These are phyloP conservation scores for Oceanodroma tethys DNA, from an alignment of 2,113 vertebrate species.

Conservation along the genomic window DNA sequence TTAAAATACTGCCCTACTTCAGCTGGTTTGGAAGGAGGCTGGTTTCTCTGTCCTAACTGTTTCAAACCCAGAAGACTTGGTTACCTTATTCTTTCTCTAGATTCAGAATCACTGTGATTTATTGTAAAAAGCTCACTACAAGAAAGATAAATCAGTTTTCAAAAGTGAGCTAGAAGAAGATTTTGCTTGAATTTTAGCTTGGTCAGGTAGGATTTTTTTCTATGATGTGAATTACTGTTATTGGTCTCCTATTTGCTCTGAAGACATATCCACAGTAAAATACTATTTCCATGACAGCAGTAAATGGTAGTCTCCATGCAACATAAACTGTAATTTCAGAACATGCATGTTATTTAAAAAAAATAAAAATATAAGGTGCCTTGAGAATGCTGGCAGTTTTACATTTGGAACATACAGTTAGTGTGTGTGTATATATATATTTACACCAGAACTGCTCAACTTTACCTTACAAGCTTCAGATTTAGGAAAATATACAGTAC, in stretches of 20 bases:
- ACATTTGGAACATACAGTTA: slow-evolving; percentile 79
- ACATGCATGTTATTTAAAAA: slow-evolving; percentile 84
- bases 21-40: neutral
- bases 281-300: slow-evolving; percentile 77
- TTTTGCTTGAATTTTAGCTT: slow-evolving; percentile 44
- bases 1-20: slow-evolving; percentile 7
- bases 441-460: slow-evolving; percentile 76
- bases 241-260: slow-evolving; percentile 69
- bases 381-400: slow-evolving; percentile 85
- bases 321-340: slow-evolving; percentile 75
- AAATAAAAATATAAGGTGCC: slow-evolving; percentile 84
- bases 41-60: neutral
- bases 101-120: neutral
- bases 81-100: slow-evolving; percentile 8
- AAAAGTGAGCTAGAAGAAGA: slow-evolving; percentile 14
- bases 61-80: neutral
- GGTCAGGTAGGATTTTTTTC: slow-evolving; percentile 18
- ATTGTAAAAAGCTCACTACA: slow-evolving; percentile 1
- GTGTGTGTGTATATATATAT: slow-evolving; percentile 65
- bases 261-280: slow-evolving; percentile 79
- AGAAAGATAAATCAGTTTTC: slow-evolving; percentile 9
- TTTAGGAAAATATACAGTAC: slow-evolving; percentile 91
- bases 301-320: slow-evolving; percentile 85
- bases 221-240: slow-evolving; percentile 35
- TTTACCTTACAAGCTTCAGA: slow-evolving; percentile 86